Evolutionary conservation across 1,140 invertebrate species (phyloP), one percentile per base, ranked within the genome.

Genomic region (Lanistes nyassanus): DNA sequence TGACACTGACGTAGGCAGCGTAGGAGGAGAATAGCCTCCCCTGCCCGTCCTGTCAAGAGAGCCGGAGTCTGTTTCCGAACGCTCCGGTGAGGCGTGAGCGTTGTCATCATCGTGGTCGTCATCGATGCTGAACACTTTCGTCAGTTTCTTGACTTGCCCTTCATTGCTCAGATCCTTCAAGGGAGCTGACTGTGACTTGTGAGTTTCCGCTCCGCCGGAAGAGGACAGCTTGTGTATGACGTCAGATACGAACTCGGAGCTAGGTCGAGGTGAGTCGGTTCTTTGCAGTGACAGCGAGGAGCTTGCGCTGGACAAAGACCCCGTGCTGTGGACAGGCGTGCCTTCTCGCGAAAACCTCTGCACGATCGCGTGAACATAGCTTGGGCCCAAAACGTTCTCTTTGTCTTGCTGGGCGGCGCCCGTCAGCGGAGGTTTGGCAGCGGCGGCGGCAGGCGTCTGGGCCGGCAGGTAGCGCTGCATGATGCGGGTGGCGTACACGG

Each of bases 81-180:
- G 78, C 42, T 47, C 42, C 9, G 1, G 9, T 47, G 42, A 16
- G 1, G 42, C 42, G 42, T 16, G 19, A 13, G 42, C 42, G 5
- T 47, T 16, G 42, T 47, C n/a, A n/a, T n/a, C n/a, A n/a, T n/a
- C n/a, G n/a, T n/a, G n/a, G 19, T 7, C 13, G n/a, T 36, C 47
- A 21, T 75, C 68, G 26, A 6, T 77, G 71, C 75, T 70, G 77
- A 83, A 84, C 26, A 79, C 79, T 68, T 84, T 78, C 6, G 82
- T 66, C 34, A 85, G 67, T 65, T 81, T 78, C 74, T 83, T 82
- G 2, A 82, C 84, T 55, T 82, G 80, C 47, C 80, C 81, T 62
- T 80, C 84, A 77, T 85, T 85, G 62, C 83, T 85, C 26, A 85
- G 56, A 74, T 86, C 85, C 75, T 81, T 83, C 42, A 85, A 79